Percentiles rank a stretch among this genome's conserved stretches.
phyloP scores from a whole-genome alignment of 2,888 invertebrate species.

The Argyresthia goedartella region DNA sequence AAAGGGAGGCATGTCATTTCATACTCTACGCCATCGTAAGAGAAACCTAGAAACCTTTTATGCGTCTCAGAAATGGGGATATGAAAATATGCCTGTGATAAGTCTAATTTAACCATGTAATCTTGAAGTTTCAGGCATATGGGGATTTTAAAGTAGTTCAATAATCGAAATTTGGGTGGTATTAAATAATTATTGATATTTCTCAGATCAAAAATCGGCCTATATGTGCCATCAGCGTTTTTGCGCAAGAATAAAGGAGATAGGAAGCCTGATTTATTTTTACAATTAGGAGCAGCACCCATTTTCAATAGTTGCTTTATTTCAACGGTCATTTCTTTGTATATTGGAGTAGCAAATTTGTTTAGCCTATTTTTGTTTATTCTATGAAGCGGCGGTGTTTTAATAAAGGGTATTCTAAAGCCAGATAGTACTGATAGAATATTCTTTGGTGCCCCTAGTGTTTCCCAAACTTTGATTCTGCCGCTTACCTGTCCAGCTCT shows the following conservation, averaged over 20 bases:
- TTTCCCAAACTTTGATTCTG: too few relatives aligned
- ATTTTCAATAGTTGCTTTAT: background rate
- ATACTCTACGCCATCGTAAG: background rate
- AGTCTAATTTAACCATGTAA: constrained; percentile 3
- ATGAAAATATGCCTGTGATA: constrained; percentile 6
- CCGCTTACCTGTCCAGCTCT: too few relatives aligned
- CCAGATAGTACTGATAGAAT: too few relatives aligned
- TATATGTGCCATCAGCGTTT: background rate
- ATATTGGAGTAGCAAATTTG: background rate
- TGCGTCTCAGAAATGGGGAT: background rate
- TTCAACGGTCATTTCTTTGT: background rate
- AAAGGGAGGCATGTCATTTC: constrained; percentile 4
- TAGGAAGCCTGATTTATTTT: background rate
- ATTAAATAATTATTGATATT: background rate
- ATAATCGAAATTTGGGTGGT: background rate
- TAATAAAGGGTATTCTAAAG: too few relatives aligned
- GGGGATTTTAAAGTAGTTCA: background rate
- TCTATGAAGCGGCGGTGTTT: too few relatives aligned
- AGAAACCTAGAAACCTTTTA: too few relatives aligned
- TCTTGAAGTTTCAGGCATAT: background rate
- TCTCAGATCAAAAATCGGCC: constrained; percentile 1
- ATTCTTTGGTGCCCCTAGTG: too few relatives aligned
- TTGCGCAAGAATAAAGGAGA: background rate
- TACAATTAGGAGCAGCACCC: background rate
- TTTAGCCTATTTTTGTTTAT: too few relatives aligned